Conservation (phyloP, 2,113 vertebrate genomes). For the Dunckerocampus dactyliophorus region DNA sequence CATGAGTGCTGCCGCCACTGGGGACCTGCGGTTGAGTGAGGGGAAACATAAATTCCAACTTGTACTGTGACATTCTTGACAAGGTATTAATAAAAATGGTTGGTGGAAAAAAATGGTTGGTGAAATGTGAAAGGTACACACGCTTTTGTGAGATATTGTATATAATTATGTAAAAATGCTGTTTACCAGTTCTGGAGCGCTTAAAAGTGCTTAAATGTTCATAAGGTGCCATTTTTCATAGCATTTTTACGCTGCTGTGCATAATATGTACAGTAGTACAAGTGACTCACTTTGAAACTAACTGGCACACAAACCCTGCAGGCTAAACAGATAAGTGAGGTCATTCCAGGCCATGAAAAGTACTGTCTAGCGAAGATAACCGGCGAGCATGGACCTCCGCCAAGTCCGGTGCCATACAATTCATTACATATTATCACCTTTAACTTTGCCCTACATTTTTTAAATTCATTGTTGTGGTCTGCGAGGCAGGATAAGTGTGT, state of each 20-base stretch:
- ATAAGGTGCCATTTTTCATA: background rate
- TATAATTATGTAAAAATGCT: background rate
- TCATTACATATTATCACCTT: background rate
- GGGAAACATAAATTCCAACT: no score
- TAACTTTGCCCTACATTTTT: background rate
- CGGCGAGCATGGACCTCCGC: background rate
- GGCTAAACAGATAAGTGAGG: background rate
- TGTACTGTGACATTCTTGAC: no score
- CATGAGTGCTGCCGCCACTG: no score
- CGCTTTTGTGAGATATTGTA: background rate
- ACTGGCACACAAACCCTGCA: background rate
- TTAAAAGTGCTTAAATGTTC: background rate
- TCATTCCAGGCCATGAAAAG: background rate
- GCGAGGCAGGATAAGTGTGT: background rate
- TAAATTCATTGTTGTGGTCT: background rate
- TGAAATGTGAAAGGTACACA: no score
- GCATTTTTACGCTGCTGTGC: background rate
- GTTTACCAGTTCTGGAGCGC: background rate
- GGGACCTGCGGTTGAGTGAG: no score
- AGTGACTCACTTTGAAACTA: background rate
- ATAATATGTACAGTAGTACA: background rate
- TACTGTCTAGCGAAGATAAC: background rate
- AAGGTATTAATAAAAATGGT: no score
- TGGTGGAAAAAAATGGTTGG: no score
- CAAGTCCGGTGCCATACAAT: background rate